Evolutionary conservation across 2,888 invertebrate species (phyloP), one percentile per base, ranked within the genome.

Genomic region (Nycteola revayana): DNA sequence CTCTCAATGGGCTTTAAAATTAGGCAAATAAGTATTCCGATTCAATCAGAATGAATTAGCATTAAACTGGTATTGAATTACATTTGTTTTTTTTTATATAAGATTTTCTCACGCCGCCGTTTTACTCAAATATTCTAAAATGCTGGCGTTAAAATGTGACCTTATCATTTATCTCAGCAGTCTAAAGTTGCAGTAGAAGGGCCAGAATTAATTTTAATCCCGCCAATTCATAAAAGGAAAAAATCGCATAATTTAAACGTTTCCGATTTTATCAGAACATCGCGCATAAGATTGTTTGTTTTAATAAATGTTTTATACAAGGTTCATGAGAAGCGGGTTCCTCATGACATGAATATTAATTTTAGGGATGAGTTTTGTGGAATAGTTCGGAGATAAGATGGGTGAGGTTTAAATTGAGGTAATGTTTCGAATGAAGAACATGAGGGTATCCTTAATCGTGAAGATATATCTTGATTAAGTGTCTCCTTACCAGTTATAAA

Each of bases 131-230:
- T 35, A 49, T 44, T 50, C 51, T 76, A 75, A 82, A 78, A 56
- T n/a, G 40, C 60, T 66, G 62, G 60, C 46, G 51, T 60, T 59
- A 54, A 55, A 63, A 60, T 42, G 41, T 39, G 28, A 25, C 24
- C 26, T 69, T 70, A 75, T 72, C 69, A 34, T 53, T 65, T 61
- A 80, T 78, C 77, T 71, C 26, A 35, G 48, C 62, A 17, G 73
- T 72, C 65, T 62, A 56, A 68, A 49, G 52, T 63, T 56, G 51
- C 64, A 61, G 52, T 42, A 36, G 38, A 46, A 37, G 42, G 36
- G 44, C 66, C 59, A 54, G 72, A 75, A 75, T 71, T 59, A 70
- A 72, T 75, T 75, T 75, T 61, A 74, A 72, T 69, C 56, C 66
- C 49, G 72, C 69, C 63, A 75, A 76, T 65, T 64, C 62, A 56